Conservation (phyloP, 2,113 vertebrate species). For the Brachypodius melanocephalos region DNA sequence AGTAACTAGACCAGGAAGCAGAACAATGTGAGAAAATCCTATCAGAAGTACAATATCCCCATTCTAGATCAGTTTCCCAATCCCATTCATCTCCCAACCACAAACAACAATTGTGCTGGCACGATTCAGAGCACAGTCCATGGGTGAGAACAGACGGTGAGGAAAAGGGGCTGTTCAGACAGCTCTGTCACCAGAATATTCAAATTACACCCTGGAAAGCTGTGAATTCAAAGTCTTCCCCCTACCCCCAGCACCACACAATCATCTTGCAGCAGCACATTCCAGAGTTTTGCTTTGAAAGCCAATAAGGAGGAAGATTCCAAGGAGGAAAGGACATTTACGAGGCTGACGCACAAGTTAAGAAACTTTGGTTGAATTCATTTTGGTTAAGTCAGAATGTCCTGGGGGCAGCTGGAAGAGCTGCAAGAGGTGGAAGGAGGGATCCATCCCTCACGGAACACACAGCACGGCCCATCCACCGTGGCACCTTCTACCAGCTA, state of each 20-base stretch:
- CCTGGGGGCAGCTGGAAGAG: background rate
- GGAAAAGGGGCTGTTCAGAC: background rate
- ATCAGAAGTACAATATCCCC: background rate
- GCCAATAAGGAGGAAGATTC: background rate
- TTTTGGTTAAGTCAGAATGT: background rate
- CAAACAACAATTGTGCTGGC: slow-evolving; percentile 22
- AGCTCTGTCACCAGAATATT: background rate
- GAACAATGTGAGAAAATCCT: background rate
- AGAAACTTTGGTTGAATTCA: background rate
- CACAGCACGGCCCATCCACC: background rate
- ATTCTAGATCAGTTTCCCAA: slow-evolving; percentile 6
- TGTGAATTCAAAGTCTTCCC: background rate
- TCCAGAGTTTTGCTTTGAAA: background rate
- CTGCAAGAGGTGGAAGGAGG: background rate
- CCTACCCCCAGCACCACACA: background rate
- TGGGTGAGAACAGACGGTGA: background rate
- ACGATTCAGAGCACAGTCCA: background rate
- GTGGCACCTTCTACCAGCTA: background rate
- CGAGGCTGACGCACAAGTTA: background rate
- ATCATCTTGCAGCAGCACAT: background rate
- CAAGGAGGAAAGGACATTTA: background rate
- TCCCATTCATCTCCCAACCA: slow-evolving; percentile 2
- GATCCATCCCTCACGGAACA: fast-evolving
- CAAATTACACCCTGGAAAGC: background rate
- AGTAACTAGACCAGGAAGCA: background rate